Base-by-base conservation (phyloP, 2,113 vertebrate species). In the Xiphophorus couchianus region DNA sequence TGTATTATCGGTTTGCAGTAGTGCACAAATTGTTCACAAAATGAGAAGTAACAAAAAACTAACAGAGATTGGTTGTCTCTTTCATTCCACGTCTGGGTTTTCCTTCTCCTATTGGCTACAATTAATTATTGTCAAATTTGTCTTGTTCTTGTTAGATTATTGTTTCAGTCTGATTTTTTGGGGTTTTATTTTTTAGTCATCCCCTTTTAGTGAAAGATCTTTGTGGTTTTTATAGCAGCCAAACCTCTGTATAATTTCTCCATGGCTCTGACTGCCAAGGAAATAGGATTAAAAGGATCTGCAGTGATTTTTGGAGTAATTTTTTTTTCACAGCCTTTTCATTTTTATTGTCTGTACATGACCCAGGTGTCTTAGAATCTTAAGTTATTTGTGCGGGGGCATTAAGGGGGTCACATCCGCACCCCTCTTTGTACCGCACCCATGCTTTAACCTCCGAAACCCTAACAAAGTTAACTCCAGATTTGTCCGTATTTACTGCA, bases 221-320 rank as follows among this genome's bases (percentile, higher is more conserved):
- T 37, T 74, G 63, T 84, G 69, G 84, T 77, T 76, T 90, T 83
- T 77, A 87, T 81, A 83, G 62, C 74, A 75, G 79, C 89, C 86
- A 87, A 80, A 86, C 77, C 83, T 71, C 80, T 68, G 77, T 76
- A 82, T 76, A 78, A 79, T 84, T 78, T 86, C 74, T 72, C 71
- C 72, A 86, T 73, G 62, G 67, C 73, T 71, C 42, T 74, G 76
- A 48, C 87, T 87, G 87, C 87, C 88, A 86, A 77, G 87, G 48
- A 88, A 88, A 90, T 77, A 90, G 87, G 88, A 91, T 93, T 92
- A 90, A 83, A 28, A 28, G 27, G 27, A 28, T 90, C 85, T 66
- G 82, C 88, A 84, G 85, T 86, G 84, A 83, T 89, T 92, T 58
- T 82, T 77, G 67, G 81, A 87, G 71, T 85, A 60, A 65, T 78